Evolutionary conservation across 2,113 vertebrate genomes (phyloP).

Genomic region (Mus pahari): DNA sequence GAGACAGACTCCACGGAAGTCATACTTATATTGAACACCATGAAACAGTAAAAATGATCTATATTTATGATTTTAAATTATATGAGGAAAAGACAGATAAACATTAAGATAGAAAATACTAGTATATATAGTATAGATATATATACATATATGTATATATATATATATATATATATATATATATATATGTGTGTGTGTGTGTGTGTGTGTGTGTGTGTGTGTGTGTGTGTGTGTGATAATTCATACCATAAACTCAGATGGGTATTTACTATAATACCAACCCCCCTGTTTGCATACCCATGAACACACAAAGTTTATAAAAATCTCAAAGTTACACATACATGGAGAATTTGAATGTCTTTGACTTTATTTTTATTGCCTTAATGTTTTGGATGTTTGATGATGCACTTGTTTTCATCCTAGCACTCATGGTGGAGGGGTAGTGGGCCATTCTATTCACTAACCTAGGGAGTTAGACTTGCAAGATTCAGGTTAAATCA

Average conservation of each 20-base stretch:
- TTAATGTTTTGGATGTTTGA: background rate
- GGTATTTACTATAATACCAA: background rate
- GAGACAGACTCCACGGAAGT: background rate
- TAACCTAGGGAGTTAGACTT: background rate
- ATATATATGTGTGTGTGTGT: too few relatives aligned
- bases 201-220: too few relatives aligned
- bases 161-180: too few relatives aligned
- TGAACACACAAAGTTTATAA: background rate
- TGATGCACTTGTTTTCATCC: background rate
- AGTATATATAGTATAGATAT: background rate
- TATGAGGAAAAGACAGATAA: background rate
- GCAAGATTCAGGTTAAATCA: background rate
- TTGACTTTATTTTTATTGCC: background rate
- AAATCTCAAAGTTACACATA: background rate
- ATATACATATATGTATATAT: too few relatives aligned
- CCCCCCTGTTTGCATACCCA: background rate
- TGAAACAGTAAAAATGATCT: background rate
- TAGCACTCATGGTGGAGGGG: background rate
- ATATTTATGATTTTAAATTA: background rate
- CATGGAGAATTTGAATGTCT: background rate
- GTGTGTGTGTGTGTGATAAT: too few relatives aligned
- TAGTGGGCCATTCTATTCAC: rapidly evolving
- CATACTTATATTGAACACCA: background rate
- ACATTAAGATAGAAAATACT: background rate
- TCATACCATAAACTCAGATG: background rate